These are phyloP conservation scores for Frieseomelitta varia DNA, from an alignment of 1,140 invertebrate species.

Conservation along the genomic window DNA sequence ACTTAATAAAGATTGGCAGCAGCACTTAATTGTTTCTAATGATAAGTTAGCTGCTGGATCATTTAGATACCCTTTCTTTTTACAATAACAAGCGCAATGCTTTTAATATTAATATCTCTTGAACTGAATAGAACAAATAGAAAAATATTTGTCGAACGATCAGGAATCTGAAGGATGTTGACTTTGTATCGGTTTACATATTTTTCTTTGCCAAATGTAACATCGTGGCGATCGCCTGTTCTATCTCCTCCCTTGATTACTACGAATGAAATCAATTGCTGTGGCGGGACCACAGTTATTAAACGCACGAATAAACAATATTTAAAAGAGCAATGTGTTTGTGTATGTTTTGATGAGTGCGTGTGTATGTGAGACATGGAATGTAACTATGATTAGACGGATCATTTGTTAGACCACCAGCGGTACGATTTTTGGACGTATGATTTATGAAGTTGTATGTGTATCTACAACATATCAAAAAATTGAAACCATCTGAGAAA, in stretches of 20 bases:
- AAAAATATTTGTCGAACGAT: conserved; percentile 9
- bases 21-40: conserved; percentile 26
- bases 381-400: conserved; percentile 41
- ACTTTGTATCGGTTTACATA: neutral
- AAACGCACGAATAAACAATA: conserved; percentile 13
- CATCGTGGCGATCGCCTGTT: neutral
- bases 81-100: neutral
- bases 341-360: neutral
- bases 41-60: conserved; percentile 25
- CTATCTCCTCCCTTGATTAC: neutral
- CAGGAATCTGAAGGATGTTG: neutral
- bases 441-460: conserved; percentile 27
- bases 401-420: conserved; percentile 73
- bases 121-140: neutral
- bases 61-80: neutral
- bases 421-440: conserved; percentile 74
- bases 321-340: conserved; percentile 36
- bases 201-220: conserved; percentile 4
- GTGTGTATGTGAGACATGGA: conserved; percentile 33
- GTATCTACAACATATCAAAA: neutral
- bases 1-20: conserved; percentile 39
- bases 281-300: conserved; percentile 25
- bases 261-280: conserved; percentile 2
- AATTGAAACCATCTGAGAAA: conserved; percentile 13
- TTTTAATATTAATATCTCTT: neutral